These are phyloP conservation scores for Unio pictorum DNA, from an alignment of 2,888 invertebrate species.

Conservation along the genomic window DNA sequence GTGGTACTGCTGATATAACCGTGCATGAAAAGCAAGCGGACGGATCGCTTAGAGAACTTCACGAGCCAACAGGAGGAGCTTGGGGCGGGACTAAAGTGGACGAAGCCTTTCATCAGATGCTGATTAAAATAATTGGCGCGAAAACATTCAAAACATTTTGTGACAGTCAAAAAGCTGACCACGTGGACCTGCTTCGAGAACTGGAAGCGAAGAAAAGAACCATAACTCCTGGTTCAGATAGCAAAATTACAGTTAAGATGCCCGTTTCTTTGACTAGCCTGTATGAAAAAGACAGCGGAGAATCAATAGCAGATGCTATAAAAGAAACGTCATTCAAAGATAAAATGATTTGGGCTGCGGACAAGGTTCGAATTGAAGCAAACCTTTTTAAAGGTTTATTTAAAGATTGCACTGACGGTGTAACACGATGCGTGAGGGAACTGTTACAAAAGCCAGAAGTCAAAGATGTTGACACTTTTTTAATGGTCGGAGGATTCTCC, in stretches of 20 bases:
- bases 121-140: neutral
- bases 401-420: conserved; percentile 7
- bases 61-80: neutral
- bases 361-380: conserved; percentile 14
- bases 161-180: neutral
- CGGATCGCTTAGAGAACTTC: neutral
- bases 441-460: conserved; percentile 10
- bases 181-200: neutral
- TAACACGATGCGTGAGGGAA: conserved; percentile 10
- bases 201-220: conserved; percentile 1
- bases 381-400: conserved; percentile 10
- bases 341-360: conserved; percentile 13
- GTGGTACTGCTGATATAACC: conserved; percentile 1
- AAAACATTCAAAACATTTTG: neutral
- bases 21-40: neutral
- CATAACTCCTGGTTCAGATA: neutral
- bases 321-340: conserved; percentile 6
- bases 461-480: conserved; percentile 8
- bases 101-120: neutral
- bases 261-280: conserved; percentile 14
- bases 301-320: conserved; percentile 13
- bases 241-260: conserved; percentile 8
- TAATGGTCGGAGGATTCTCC: conserved; percentile 30
- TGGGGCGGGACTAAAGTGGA: conserved; percentile 1
- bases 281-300: conserved; percentile 13